Percentiles rank a stretch among this genome's conserved stretches.
Conservation (phyloP, 2,113 vertebrate species). For the Pitta sordida region DNA sequence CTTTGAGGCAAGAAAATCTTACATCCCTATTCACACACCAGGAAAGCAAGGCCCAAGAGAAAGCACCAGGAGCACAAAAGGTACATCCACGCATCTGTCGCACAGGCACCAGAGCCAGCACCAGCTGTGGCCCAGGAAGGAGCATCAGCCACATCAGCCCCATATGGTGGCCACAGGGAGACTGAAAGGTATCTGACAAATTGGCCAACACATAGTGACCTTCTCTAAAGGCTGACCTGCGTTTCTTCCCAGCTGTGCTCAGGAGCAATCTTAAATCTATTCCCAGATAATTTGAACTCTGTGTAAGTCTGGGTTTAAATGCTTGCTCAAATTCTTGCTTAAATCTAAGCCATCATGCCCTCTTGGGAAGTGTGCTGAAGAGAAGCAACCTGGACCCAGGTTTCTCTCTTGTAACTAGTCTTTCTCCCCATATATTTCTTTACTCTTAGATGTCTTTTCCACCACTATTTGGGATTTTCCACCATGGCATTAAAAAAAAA, state of each 20-base stretch:
- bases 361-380: neutral
- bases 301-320: neutral
- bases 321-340: neutral
- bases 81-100: neutral
- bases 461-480: neutral
- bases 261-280: neutral
- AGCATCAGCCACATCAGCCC: neutral
- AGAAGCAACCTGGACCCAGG: neutral
- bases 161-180: accelerated
- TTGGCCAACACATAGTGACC: neutral
- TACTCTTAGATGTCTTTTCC: neutral
- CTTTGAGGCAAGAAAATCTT: neutral
- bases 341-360: neutral
- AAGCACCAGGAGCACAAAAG: neutral
- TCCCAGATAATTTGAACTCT: neutral
- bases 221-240: neutral
- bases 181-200: neutral
- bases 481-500: neutral
- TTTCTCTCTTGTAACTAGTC: neutral
- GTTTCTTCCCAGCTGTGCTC: neutral
- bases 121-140: neutral
- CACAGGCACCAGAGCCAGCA: neutral
- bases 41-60: neutral
- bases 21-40: neutral
- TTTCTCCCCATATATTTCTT: neutral